These are phyloP conservation scores for Pachymerium ferrugineum DNA, from an alignment of 2,888 invertebrate genomes.

Conservation along the genomic window DNA sequence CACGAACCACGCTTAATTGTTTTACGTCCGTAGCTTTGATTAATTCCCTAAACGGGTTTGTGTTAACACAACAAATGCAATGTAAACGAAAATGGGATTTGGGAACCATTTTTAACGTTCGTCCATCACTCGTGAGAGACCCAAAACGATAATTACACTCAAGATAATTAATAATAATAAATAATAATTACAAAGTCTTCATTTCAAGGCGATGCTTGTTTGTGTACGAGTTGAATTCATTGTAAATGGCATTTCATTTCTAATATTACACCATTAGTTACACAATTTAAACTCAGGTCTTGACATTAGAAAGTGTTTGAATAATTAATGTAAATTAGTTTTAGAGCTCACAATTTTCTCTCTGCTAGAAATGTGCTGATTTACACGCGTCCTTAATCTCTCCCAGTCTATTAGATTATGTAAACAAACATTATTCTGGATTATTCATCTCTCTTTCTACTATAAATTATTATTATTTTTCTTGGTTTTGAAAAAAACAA, in stretches of 20 bases:
- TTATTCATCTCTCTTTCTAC: not conserved
- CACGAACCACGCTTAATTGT: too few relatives aligned
- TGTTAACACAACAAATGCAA: not conserved
- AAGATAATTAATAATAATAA: constrained; percentile 2
- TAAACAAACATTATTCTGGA: not conserved
- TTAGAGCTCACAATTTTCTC: constrained; percentile 21
- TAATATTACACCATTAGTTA: constrained; percentile 3
- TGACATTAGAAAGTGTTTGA: constrained; percentile 10
- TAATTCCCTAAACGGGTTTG: too few relatives aligned
- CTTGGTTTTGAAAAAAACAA: not conserved
- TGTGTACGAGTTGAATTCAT: not conserved
- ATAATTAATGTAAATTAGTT: constrained; percentile 21
- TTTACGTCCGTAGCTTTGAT: too few relatives aligned
- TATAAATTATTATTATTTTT: too few relatives aligned
- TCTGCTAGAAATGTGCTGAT: not conserved
- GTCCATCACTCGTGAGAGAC: not conserved
- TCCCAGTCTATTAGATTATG: constrained; percentile 12
- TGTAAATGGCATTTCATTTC: constrained; percentile 18
- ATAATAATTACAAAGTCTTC: not conserved
- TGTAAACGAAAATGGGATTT: not conserved
- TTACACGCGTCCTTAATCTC: constrained; percentile 12
- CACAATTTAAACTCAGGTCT: constrained; percentile 4
- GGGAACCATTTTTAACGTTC: not conserved
- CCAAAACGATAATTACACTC: not conserved
- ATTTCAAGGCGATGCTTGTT: too few relatives aligned